Conservation (phyloP, 1,140 invertebrate species). For the Oryzaephilus surinamensis region DNA sequence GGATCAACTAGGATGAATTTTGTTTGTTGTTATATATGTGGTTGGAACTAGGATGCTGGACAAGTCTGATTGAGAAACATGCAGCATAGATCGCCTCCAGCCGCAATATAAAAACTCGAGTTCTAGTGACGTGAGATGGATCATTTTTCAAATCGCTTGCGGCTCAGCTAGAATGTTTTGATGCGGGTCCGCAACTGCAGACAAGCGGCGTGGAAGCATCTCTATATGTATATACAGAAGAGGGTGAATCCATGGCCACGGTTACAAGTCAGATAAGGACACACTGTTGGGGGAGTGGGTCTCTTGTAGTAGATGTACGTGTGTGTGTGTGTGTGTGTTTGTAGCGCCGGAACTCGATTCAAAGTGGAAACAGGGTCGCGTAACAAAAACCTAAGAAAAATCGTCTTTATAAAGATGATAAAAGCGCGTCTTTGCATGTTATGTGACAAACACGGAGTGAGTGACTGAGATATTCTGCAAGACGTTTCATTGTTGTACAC, state of each 20-base stretch:
- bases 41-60: too few relatives aligned
- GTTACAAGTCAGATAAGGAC: slow-evolving; percentile 3
- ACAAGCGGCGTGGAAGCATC: slow-evolving; percentile 10
- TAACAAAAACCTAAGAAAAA: slow-evolving; percentile 35
- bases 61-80: slow-evolving; percentile 4
- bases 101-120: slow-evolving; percentile 26
- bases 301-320: too few relatives aligned
- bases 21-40: too few relatives aligned
- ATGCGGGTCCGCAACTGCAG: slow-evolving; percentile 23
- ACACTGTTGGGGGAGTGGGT: too few relatives aligned
- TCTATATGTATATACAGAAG: not conserved
- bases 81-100: slow-evolving; percentile 14
- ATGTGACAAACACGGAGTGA: slow-evolving; percentile 33
- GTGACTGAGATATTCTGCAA: slow-evolving; percentile 34
- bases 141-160: slow-evolving; percentile 32
- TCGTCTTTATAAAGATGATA: slow-evolving; percentile 36
- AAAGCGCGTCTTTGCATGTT: slow-evolving; percentile 36
- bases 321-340: slow-evolving; percentile 1
- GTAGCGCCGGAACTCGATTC: slow-evolving; percentile 18
- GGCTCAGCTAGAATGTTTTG: slow-evolving; percentile 29
- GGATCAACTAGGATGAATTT: too few relatives aligned
- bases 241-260: too few relatives aligned
- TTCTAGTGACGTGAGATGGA: slow-evolving; percentile 30
- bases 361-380: slow-evolving; percentile 29
- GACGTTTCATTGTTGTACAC: slow-evolving; percentile 34